These are phyloP conservation scores for Steinernema khuongi DNA, from an alignment of 1,140 invertebrate genomes.

Conservation along the genomic window DNA sequence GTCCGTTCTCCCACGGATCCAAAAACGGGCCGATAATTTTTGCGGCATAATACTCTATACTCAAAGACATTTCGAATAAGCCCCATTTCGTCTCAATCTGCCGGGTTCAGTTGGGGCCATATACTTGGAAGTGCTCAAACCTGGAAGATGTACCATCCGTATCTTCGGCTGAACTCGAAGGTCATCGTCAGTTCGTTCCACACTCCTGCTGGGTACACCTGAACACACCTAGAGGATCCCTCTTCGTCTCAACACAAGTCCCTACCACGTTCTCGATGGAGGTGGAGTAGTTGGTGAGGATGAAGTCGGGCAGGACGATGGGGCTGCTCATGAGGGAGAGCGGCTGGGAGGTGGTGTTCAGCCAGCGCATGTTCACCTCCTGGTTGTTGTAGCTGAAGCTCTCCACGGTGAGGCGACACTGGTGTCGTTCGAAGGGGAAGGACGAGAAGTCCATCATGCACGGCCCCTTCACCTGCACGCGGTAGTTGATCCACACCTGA, in stretches of 20 bases:
- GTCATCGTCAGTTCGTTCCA: conserved; percentile 52
- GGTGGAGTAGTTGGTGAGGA: conserved; percentile 45
- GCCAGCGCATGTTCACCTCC: conserved; percentile 51
- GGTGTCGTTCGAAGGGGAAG: conserved; percentile 46
- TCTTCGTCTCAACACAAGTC: neutral
- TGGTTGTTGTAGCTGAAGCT: conserved; percentile 51
- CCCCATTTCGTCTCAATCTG: too few relatives aligned
- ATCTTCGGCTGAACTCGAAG: conserved; percentile 43
- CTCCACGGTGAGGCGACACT: conserved; percentile 45
- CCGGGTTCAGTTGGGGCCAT: too few relatives aligned
- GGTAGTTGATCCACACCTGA: neutral
- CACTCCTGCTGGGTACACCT: conserved; percentile 45
- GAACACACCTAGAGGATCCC: conserved; percentile 21
- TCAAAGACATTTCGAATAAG: too few relatives aligned
- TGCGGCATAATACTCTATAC: too few relatives aligned
- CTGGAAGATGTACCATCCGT: conserved; percentile 52
- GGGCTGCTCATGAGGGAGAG: conserved; percentile 40
- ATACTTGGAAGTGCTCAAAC: too few relatives aligned
- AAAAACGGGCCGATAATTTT: too few relatives aligned
- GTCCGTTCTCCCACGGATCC: too few relatives aligned
- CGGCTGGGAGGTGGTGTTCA: conserved; percentile 31
- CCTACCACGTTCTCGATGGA: conserved; percentile 41
- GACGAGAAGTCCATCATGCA: conserved; percentile 44
- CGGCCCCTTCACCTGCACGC: conserved; percentile 46
- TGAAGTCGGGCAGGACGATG: conserved; percentile 46